Evolutionary conservation across 2,888 invertebrate species (phyloP), one percentile per base, ranked within the genome.

Genomic region (Pterostichus madidus): DNA sequence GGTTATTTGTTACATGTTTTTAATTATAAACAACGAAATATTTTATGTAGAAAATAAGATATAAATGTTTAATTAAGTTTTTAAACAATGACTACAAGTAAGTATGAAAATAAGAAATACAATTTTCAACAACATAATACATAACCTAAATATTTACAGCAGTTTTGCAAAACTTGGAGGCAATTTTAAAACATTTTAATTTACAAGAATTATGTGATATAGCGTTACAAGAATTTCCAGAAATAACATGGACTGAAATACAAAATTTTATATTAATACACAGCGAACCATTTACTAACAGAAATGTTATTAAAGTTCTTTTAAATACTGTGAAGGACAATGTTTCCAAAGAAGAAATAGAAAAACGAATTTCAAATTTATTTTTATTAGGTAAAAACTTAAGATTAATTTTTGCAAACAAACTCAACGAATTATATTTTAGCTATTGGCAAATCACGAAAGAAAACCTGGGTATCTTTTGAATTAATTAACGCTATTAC

Each of bases 141-240:
- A 35, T 49, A 52, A 46, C 52, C 73, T 49, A 44, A 24, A 13
- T 61, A 61, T 39, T 71, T 71, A 15, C 44, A 71, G 68, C 6
- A 44, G 1, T n/a, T 52, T 52, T 75, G 2, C 17, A 75, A 6
- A 53, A 49, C 6, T 52, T 75, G 13, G 52, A 52, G 15, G 11
- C 8, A 75, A 39, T 24, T 17, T 73, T 80, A 80, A 80, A 73
- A 32, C 7, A 39, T 0, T 73, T 80, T 68, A 80, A 35, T 56
- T 6, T 80, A 10, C 71, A 80, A 73, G 73, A 80, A 56, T 13
- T 80, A 68, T 73, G 71, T 31, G 80, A 73, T 73, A 17, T 73
- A 71, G 73, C 56, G 0, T 6, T 71, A 44, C 39, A 39, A 35
- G 56, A 56, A 44, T 80, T 80, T 44, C 80, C 71, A 35, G 73